Evolutionary conservation across 2,888 invertebrate species (phyloP).

Genomic region (Drosophila parthenogenetica): DNA sequence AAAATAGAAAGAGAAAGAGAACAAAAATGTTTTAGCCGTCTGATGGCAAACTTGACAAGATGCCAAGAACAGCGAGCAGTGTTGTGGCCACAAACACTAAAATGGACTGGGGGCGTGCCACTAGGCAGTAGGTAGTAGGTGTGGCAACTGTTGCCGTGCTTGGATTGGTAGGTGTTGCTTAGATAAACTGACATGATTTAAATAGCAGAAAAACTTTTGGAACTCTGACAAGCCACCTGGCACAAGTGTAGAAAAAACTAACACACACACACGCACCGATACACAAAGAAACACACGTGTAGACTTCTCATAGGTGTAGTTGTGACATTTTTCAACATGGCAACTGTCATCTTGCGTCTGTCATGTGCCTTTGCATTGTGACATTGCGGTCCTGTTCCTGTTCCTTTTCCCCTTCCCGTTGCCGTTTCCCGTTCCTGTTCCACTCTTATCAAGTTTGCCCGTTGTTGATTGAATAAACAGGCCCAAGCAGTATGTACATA

Average conservation of each 20-base stretch:
- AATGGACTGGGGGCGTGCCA: slow-evolving; percentile 33
- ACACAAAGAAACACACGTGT: slow-evolving; percentile 1
- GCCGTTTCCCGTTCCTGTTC: slow-evolving; percentile 10
- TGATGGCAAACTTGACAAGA: slow-evolving; percentile 73
- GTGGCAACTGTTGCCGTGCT: slow-evolving; percentile 57
- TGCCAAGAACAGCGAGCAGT: slow-evolving; percentile 69
- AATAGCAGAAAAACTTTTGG: slow-evolving; percentile 75
- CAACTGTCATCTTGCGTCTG: slow-evolving; percentile 78
- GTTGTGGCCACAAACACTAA: slow-evolving; percentile 53
- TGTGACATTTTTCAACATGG: slow-evolving; percentile 72
- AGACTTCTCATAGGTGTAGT: slow-evolving; percentile 26
- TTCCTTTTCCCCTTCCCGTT: slow-evolving; percentile 15
- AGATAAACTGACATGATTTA: slow-evolving; percentile 80
- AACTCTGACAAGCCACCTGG: slow-evolving; percentile 53
- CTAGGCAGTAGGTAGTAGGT: slow-evolving; percentile 26
- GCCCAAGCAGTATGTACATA: slow-evolving; percentile 32
- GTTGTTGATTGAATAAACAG: slow-evolving; percentile 77
- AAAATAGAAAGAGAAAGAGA: slow-evolving; percentile 1
- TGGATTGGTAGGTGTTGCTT: slow-evolving; percentile 64
- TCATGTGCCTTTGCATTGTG: slow-evolving; percentile 73
- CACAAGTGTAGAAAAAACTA: slow-evolving; percentile 41
- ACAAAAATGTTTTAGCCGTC: slow-evolving; percentile 42
- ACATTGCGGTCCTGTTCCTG: slow-evolving; percentile 44
- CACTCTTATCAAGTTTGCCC: slow-evolving; percentile 59
- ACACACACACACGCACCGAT: slow-evolving; percentile 4